phyloP scores from a whole-genome alignment of 2,113 vertebrate species.

The Rallus limicola region DNA sequence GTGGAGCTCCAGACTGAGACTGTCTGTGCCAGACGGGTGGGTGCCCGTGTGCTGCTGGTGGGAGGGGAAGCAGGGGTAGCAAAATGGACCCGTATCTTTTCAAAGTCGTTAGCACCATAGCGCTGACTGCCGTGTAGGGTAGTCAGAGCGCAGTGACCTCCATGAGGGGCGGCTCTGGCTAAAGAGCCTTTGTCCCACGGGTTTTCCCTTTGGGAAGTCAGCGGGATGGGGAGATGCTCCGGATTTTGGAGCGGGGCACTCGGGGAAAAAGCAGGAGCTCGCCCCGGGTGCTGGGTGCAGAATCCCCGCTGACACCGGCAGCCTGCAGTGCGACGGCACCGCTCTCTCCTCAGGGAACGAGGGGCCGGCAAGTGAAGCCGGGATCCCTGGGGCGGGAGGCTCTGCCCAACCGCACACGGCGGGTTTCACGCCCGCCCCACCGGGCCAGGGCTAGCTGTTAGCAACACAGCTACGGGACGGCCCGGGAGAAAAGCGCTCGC shows the following conservation, averaged over 20 bases:
- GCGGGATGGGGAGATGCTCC: not conserved
- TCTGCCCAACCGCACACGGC: not conserved
- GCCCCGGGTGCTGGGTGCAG: not conserved
- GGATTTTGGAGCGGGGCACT: not conserved
- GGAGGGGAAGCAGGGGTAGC: fast-evolving
- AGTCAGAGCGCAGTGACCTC: not conserved
- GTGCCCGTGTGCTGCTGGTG: not conserved
- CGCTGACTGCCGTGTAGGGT: fast-evolving
- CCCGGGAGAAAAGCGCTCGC: not conserved
- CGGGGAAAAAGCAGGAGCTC: not conserved
- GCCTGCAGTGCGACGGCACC: not conserved
- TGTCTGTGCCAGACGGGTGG: too few relatives aligned
- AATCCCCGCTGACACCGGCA: not conserved
- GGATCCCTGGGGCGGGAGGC: too few relatives aligned
- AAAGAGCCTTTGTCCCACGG: not conserved
- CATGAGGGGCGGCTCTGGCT: not conserved
- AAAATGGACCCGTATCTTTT: fast-evolving
- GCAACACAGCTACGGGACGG: not conserved
- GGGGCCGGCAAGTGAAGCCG: not conserved
- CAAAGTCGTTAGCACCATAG: fast-evolving
- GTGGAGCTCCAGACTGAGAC: fast-evolving
- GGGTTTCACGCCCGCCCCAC: too few relatives aligned
- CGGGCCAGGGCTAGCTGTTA: not conserved
- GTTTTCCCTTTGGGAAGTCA: not conserved
- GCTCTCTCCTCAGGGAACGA: too few relatives aligned